Conservation (phyloP, 1,140 invertebrate species). For the Dreissena polymorpha region DNA sequence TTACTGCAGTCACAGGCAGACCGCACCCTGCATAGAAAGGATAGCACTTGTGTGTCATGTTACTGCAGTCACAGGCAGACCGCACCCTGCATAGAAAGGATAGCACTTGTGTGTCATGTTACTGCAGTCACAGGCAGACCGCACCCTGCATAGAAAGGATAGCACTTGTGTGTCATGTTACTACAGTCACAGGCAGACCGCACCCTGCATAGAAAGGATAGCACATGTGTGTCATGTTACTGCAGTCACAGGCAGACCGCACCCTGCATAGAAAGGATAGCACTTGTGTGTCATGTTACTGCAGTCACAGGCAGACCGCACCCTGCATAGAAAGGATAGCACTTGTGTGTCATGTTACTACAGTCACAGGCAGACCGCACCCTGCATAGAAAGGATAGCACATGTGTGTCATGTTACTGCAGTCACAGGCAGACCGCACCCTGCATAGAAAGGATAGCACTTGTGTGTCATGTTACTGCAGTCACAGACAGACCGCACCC, state of each 20-base stretch:
- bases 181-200: slow-evolving; percentile 86
- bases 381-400: slow-evolving; percentile 61
- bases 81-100: slow-evolving; percentile 78
- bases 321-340: slow-evolving; percentile 62
- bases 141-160: slow-evolving; percentile 77
- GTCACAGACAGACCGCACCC: slow-evolving; percentile 84
- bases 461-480: slow-evolving; percentile 82
- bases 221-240: slow-evolving; percentile 66
- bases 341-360: slow-evolving; percentile 77
- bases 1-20: slow-evolving; percentile 86
- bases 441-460: slow-evolving; percentile 61
- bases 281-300: slow-evolving; percentile 77
- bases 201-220: slow-evolving; percentile 76
- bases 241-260: slow-evolving; percentile 85
- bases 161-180: neutral
- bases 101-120: neutral
- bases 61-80: slow-evolving; percentile 85
- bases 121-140: slow-evolving; percentile 86
- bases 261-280: slow-evolving; percentile 76
- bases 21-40: slow-evolving; percentile 78
- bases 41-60: neutral
- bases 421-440: slow-evolving; percentile 85
- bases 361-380: slow-evolving; percentile 85
- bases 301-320: slow-evolving; percentile 85
- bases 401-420: slow-evolving; percentile 80